Evolutionary conservation across 2,888 invertebrate species (phyloP).

Genomic region (Tenodera sinensis): DNA sequence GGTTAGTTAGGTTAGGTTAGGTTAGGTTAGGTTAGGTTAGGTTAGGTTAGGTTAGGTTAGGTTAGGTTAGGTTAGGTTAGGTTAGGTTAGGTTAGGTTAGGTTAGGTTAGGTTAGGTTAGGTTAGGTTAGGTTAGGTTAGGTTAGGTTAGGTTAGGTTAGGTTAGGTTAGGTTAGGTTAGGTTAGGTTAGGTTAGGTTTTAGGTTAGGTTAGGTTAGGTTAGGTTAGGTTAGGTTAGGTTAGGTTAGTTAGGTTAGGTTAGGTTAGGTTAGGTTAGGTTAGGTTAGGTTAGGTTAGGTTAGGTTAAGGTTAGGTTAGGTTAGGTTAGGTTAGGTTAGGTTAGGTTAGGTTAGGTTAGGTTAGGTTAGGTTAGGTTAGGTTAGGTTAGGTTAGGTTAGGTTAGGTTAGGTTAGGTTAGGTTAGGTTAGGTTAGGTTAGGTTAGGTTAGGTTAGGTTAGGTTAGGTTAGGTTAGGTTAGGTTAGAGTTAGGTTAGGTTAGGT

Average conservation of each 20-base stretch:
- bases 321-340: conserved; percentile 18
- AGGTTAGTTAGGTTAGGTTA: conserved; percentile 40
- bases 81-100: conserved; percentile 18
- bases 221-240: conserved; percentile 24
- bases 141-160: conserved; percentile 21
- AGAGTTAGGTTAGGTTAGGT: not conserved
- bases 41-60: not conserved
- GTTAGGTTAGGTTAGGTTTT: conserved; percentile 26
- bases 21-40: conserved; percentile 18
- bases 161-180: not conserved
- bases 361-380: conserved; percentile 18
- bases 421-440: not conserved
- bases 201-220: conserved; percentile 29
- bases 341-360: conserved; percentile 21
- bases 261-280: conserved; percentile 29
- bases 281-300: conserved; percentile 22
- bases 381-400: conserved; percentile 30
- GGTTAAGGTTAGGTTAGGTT: conserved; percentile 12
- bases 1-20: conserved; percentile 20
- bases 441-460: conserved; percentile 10
- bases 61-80: not conserved
- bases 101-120: conserved; percentile 26
- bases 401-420: conserved; percentile 11
- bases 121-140: conserved; percentile 19
- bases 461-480: conserved; percentile 17